Base-by-base conservation (phyloP, 1,140 invertebrate species). In the Andrena cerasifolii region DNA sequence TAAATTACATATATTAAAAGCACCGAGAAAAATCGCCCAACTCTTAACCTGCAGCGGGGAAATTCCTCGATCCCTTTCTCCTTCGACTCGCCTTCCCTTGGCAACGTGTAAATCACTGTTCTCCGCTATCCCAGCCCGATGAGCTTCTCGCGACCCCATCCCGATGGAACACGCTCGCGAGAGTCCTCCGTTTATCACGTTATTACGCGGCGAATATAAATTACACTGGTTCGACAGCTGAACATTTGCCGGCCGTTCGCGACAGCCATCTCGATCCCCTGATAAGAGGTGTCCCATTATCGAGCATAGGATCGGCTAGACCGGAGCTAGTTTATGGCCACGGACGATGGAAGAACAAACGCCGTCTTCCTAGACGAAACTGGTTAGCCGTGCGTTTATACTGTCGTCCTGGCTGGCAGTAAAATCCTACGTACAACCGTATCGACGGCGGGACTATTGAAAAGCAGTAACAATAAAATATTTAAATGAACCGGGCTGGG, bases 381-480 rank as follows among this genome's bases (percentile, higher is more conserved):
- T 3, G 43, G 51, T 16, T 54, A 7, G 12, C 10, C 45, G 53
- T 28, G 33, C 49, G 45, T 45, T 66, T 47, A 77, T 62, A 51
- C 45, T 6, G 40, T 36, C 31, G 31, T 51, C 24, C 8, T 5
- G 24, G 8, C 18, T 24, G 61, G 47, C 21, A 70, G 62, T 86
- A 82, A 86, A 86, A 74, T 82, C 82, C 26, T 54, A 67, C 49
- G 63, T 21, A 66, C 72, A 78, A 70, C 75, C 77, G n/a, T 75
- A 80, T 82, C 65, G 56, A 51, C 59, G 63, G 33, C 18, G 40
- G 36, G 21, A 58, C 77, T 79, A 80, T 88, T 81, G 77, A 80
- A 81, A 77, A 70, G 72, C 54, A 47, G 80, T 83, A 83, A 86
- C 87, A 85, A 87, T 87, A 87, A 89, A 89, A 89, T 88, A 89